phyloP scores from a whole-genome alignment of 2,888 invertebrate species.

The Bombylius major region DNA sequence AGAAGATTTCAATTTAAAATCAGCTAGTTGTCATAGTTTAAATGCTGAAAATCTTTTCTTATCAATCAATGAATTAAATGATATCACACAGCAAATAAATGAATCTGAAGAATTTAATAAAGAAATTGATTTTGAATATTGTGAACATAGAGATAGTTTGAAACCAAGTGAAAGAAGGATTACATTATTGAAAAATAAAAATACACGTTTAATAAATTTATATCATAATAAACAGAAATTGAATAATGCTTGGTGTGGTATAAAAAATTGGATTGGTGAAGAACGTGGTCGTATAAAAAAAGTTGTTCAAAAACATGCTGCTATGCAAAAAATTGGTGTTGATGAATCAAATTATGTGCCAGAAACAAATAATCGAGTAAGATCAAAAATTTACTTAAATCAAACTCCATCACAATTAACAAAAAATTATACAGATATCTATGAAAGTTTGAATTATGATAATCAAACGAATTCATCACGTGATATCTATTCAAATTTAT shows the following conservation, averaged over 20 bases:
- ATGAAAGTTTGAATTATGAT: not conserved
- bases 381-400: not conserved
- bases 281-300: conserved; percentile 31
- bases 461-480: not conserved
- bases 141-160: conserved; percentile 33
- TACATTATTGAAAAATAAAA: conserved; percentile 34
- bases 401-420: not conserved
- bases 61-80: conserved; percentile 36
- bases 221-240: conserved; percentile 33
- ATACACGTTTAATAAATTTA: conserved; percentile 29
- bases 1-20: conserved; percentile 33
- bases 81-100: conserved; percentile 34
- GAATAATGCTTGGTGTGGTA: conserved; percentile 34
- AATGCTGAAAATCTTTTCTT: conserved; percentile 32
- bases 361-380: not conserved
- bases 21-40: conserved; percentile 34
- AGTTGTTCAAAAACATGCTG: conserved; percentile 32
- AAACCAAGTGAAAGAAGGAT: conserved; percentile 33
- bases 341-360: not conserved
- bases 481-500: not conserved
- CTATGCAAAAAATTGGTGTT: conserved; percentile 28
- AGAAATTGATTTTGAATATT: conserved; percentile 34
- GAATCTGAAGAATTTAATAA: conserved; percentile 33
- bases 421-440: not conserved
- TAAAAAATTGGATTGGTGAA: conserved; percentile 35